phyloP scores from a whole-genome alignment of 2,888 invertebrate species.

The Deroplatys truncata region DNA sequence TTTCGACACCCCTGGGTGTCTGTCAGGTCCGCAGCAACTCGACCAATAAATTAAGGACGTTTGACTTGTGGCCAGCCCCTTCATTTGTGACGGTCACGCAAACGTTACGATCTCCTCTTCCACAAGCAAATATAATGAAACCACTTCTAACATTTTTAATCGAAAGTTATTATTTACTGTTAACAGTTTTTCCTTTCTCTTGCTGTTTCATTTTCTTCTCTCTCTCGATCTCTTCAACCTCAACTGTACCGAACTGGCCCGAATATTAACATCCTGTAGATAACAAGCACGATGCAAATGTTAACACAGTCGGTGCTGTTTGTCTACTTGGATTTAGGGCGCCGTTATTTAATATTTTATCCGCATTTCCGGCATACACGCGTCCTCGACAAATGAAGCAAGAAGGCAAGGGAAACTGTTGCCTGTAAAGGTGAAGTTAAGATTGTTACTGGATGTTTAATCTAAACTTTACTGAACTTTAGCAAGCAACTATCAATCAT shows the following conservation, averaged over 20 bases:
- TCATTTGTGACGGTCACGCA: constrained; percentile 31
- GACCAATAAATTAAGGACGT: constrained; percentile 29
- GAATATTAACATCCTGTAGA: neutral
- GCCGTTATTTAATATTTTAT: no score
- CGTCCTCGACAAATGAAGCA: no score
- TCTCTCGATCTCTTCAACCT: neutral
- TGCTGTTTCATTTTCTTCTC: neutral
- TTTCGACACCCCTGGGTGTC: neutral
- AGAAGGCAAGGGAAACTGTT: no score
- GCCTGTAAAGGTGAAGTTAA: no score
- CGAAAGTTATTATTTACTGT: constrained; percentile 25
- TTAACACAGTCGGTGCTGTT: no score
- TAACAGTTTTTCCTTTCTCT: constrained; percentile 16
- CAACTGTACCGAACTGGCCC: neutral
- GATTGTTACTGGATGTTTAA: no score
- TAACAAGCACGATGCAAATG: neutral
- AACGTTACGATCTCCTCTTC: neutral
- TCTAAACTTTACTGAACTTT: no score
- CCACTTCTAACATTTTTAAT: constrained; percentile 3
- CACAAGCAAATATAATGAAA: neutral
- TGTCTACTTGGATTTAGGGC: no score
- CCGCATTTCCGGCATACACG: no score
- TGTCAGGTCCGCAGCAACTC: constrained; percentile 12
- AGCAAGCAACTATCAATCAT: no score
- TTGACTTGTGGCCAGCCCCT: constrained; percentile 31